These are phyloP conservation scores for Ibycter americanus DNA, from an alignment of 2,797 vertebrate species.

Conservation along the genomic window DNA sequence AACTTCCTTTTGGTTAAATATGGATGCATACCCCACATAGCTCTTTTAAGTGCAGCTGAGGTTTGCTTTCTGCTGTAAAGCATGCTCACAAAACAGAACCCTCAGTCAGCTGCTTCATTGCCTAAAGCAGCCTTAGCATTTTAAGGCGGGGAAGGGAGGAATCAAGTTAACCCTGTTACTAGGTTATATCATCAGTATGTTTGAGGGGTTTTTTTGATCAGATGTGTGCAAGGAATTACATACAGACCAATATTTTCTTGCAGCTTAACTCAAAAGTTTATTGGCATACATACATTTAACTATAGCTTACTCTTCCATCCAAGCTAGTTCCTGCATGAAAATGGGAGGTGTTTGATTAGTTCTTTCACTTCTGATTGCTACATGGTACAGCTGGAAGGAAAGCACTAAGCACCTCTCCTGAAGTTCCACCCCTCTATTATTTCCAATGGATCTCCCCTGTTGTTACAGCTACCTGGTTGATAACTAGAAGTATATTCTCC, in stretches of 20 bases:
- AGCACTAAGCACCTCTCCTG: not conserved
- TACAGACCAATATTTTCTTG: not conserved
- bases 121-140: not conserved
- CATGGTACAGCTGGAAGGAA: not conserved
- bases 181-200: not conserved
- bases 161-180: not conserved
- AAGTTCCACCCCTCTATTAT: not conserved
- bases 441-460: not conserved
- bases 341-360: not conserved
- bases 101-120: not conserved
- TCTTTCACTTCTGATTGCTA: not conserved
- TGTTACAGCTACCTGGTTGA: not conserved
- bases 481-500: not conserved
- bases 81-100: not conserved
- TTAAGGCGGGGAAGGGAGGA: no score
- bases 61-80: not conserved
- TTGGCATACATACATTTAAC: not conserved
- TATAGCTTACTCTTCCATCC: not conserved
- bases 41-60: not conserved
- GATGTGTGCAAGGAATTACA: not conserved
- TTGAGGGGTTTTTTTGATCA: not conserved
- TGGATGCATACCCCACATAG: no score
- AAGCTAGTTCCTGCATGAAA: not conserved
- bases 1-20: not conserved
- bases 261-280: not conserved